phyloP scores from a whole-genome alignment of 2,113 vertebrate genomes.

The Nothocercus nigrocapillus region DNA sequence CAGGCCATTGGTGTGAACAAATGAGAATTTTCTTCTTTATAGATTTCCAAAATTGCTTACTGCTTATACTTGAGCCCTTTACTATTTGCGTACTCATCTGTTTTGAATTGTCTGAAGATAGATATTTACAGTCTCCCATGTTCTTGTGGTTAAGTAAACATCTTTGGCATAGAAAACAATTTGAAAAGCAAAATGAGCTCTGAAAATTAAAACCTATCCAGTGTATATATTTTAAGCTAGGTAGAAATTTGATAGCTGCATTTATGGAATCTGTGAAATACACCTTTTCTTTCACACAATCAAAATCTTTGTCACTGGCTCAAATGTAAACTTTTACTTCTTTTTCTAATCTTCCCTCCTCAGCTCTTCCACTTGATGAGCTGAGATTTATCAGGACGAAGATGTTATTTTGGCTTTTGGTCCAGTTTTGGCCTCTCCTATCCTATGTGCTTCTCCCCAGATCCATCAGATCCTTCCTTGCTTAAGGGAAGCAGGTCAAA shows the following conservation, averaged over 20 bases:
- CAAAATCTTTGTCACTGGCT: background rate
- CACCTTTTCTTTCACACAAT: background rate
- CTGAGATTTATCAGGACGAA: background rate
- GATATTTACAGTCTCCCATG: background rate
- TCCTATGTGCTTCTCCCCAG: background rate
- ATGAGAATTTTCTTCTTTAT: constrained; percentile 1
- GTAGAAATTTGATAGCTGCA: background rate
- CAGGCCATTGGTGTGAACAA: background rate
- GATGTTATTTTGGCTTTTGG: background rate
- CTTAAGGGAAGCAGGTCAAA: background rate
- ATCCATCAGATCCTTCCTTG: background rate
- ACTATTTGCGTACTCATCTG: background rate
- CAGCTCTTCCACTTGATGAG: background rate
- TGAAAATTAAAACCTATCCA: background rate
- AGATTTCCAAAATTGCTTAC: constrained; percentile 5
- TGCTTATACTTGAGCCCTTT: background rate
- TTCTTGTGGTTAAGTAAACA: background rate
- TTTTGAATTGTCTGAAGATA: background rate
- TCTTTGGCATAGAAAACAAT: background rate
- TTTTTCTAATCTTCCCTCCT: background rate
- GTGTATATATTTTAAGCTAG: background rate
- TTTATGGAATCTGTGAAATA: background rate
- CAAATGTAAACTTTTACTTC: background rate
- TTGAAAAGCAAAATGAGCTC: background rate
- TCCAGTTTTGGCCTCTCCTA: background rate